A percentile compares a stretch with the other conserved stretches of the same genome.
Evolutionary conservation across 1,140 invertebrate species (phyloP).

Genomic region (Caerostris extrusa): DNA sequence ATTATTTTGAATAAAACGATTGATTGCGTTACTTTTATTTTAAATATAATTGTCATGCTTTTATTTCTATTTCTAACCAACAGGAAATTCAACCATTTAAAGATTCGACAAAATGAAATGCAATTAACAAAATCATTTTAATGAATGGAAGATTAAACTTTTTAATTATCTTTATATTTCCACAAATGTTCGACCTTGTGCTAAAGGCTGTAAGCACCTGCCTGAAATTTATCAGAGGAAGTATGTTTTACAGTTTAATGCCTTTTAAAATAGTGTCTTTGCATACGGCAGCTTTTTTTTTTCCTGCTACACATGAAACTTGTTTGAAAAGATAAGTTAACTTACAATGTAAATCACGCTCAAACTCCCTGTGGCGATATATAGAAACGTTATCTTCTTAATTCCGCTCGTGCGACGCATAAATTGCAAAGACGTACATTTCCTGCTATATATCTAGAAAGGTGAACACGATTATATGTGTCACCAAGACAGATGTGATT

Average conservation of each 20-base stretch:
- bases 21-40: no score
- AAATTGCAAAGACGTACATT: not conserved
- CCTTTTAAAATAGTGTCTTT: not conserved
- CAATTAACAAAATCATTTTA: no score
- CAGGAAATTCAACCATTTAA: no score
- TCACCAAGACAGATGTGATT: not conserved
- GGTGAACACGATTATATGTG: not conserved
- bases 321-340: not conserved
- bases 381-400: not conserved
- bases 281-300: not conserved
- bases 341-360: conserved; percentile 7
- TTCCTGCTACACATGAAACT: not conserved
- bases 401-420: not conserved
- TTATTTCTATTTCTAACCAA: no score
- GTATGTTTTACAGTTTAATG: not conserved
- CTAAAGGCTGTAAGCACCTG: no score
- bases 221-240: not conserved
- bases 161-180: no score
- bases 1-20: no score
- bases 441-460: not conserved
- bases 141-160: no score
- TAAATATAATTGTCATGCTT: no score
- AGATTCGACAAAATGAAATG: no score
- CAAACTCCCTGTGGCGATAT: not conserved
- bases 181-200: no score